Percentiles rank a stretch among this genome's conserved stretches.
phyloP scores from a whole-genome alignment of 2,797 vertebrate species.

The Telmatherina bonti region DNA sequence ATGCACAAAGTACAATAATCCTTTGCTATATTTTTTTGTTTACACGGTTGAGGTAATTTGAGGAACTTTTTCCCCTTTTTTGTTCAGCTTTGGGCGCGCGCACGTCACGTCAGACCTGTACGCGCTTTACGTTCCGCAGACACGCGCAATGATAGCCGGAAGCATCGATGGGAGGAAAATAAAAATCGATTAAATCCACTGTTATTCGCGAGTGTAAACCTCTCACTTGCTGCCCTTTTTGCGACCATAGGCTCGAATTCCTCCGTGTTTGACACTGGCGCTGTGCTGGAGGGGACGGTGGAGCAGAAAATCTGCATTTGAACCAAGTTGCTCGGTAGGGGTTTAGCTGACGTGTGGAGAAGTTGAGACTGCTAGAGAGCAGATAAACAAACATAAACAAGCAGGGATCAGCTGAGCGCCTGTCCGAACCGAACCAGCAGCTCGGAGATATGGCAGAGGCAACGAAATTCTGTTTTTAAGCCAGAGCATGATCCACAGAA shows the following conservation, averaged over 20 bases:
- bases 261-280: conserved; percentile 22
- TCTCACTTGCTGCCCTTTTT: conserved; percentile 44
- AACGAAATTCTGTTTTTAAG: conserved; percentile 39
- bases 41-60: background rate
- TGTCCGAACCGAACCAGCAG: conserved; percentile 71
- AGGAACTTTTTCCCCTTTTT: background rate
- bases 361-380: conserved; percentile 78
- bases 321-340: conserved; percentile 74
- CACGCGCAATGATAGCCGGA: conserved; percentile 85
- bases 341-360: conserved; percentile 84
- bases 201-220: conserved; percentile 62
- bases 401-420: conserved; percentile 76
- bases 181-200: conserved; percentile 78
- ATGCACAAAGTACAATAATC: no score
- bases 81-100: conserved; percentile 56
- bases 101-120: conserved; percentile 68
- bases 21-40: background rate
- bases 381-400: conserved; percentile 86
- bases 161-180: conserved; percentile 83
- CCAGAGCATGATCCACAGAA: conserved; percentile 61
- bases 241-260: conserved; percentile 37
- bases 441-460: conserved; percentile 66
- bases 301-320: conserved; percentile 42
- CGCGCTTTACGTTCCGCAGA: conserved; percentile 74
- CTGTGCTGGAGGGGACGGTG: conserved; percentile 42